Base-by-base conservation (phyloP, 1,140 invertebrate species). In the Zaprionus camerounensis region DNA sequence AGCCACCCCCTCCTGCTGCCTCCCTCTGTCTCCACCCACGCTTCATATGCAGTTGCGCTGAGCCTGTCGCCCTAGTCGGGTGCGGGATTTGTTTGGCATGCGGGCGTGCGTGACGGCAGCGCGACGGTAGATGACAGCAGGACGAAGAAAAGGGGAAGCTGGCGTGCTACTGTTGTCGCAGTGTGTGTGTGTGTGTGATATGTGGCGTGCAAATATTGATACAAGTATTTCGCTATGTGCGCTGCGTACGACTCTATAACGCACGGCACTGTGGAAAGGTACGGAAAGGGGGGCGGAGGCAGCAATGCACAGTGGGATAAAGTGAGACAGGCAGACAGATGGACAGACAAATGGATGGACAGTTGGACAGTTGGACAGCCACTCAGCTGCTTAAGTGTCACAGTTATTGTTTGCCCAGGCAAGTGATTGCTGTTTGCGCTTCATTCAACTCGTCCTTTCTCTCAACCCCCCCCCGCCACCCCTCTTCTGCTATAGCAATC, bases 391-490 rank as follows among this genome's bases (percentile, higher is more conserved):
- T 67, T 80, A 78, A 88, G 84, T 88, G 82, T 66, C 72, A 78
- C 66, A 70, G 82, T 86, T 80, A 71, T 73, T 86, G 84, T 87
- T 87, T 88, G 80, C 58, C 65, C 67, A 72, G 72, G 81, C 84
- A 78, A 88, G 84, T 88, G 83, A 87, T 87, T 87, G 74, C 81
- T 88, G 77, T 87, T 83, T 86, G 70, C 83, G 53, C 15, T 55
- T 13, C 36, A 28, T 24, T 28, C 38, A n/a, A n/a, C 17, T 17
- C 11, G 15, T 3, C n/a, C 26, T n/a, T 9, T 0, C 13, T 15
- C 17, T 36, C 61, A 4, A 2, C 7, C 2, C 2, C 3, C 1
- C 1, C 36, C 2, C 12, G 0, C 2, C 36, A 13, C 5, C 2
- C 20, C 6, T 17, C n/a, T 7, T 55, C 20, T 55, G 20, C 17